phyloP scores from a whole-genome alignment of 2,113 vertebrate genomes.

The Trinectes maculatus region DNA sequence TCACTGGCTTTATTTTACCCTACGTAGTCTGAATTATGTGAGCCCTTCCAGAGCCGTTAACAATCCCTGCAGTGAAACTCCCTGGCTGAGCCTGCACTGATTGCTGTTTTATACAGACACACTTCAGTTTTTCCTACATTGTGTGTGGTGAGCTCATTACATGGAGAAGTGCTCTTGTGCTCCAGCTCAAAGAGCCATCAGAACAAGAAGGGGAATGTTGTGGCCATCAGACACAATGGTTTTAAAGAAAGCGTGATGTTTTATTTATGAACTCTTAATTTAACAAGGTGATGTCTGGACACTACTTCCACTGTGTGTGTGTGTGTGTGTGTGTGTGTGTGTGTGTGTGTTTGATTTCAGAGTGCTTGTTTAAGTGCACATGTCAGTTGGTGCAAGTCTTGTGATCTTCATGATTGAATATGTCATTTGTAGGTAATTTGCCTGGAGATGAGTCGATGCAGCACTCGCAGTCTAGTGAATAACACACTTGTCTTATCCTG shows the following conservation, averaged over 20 bases:
- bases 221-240: background rate
- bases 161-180: background rate
- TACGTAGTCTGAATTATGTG: no score
- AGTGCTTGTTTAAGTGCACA: no score
- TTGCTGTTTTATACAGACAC: constrained; percentile 46
- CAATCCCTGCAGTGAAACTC: constrained; percentile 5
- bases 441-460: background rate
- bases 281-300: background rate
- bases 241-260: constrained; percentile 5
- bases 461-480: no score
- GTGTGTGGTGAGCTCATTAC: constrained; percentile 20
- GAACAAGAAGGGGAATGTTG: background rate
- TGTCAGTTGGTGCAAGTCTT: no score
- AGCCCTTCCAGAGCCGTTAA: background rate
- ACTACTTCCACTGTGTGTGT: background rate
- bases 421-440: no score
- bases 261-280: constrained; percentile 35
- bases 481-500: background rate
- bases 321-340: background rate
- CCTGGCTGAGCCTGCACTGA: background rate
- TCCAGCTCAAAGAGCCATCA: background rate
- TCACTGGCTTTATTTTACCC: no score
- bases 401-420: no score
- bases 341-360: background rate
- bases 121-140: constrained; percentile 1